phyloP scores from a whole-genome alignment of 1,140 invertebrate genomes.

The Streblospio benedicti region DNA sequence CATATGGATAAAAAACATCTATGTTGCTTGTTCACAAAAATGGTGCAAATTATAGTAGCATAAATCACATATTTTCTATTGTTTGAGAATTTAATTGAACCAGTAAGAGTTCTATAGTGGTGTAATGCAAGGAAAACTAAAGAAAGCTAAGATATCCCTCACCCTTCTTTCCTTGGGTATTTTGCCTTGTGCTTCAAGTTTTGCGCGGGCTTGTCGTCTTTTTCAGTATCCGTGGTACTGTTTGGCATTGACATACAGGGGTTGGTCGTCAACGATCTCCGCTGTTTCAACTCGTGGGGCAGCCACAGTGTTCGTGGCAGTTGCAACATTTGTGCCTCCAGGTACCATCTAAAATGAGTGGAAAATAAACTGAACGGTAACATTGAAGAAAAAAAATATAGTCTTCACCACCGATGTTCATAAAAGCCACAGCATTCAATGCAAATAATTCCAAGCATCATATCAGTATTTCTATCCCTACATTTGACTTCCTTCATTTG shows the following conservation, averaged over 20 bases:
- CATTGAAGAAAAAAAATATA: no score
- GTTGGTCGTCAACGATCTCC: constrained; percentile 47
- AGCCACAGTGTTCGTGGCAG: not conserved
- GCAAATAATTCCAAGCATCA: no score
- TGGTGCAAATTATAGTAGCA: not conserved
- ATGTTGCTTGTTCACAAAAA: not conserved
- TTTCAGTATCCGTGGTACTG: constrained; percentile 52
- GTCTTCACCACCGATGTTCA: no score
- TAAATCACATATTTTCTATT: not conserved
- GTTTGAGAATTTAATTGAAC: not conserved
- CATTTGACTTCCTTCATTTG: not conserved
- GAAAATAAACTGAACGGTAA: no score
- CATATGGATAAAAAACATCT: not conserved
- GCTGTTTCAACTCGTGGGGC: constrained; percentile 6
- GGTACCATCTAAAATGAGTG: constrained; percentile 11
- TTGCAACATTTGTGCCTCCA: not conserved
- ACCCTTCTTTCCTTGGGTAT: constrained; percentile 92
- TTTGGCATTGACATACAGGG: constrained; percentile 93
- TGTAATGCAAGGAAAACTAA: not conserved
- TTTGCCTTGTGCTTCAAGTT: constrained; percentile 57
- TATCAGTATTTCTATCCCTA: no score
- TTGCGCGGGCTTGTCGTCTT: constrained; percentile 44
- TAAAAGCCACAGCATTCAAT: no score
- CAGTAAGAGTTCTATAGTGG: not conserved
- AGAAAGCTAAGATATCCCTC: not conserved